Percentiles rank a stretch among this genome's conserved stretches.
Evolutionary conservation across 2,888 invertebrate genomes (phyloP).

Genomic region (Cacoxenus indagator): DNA sequence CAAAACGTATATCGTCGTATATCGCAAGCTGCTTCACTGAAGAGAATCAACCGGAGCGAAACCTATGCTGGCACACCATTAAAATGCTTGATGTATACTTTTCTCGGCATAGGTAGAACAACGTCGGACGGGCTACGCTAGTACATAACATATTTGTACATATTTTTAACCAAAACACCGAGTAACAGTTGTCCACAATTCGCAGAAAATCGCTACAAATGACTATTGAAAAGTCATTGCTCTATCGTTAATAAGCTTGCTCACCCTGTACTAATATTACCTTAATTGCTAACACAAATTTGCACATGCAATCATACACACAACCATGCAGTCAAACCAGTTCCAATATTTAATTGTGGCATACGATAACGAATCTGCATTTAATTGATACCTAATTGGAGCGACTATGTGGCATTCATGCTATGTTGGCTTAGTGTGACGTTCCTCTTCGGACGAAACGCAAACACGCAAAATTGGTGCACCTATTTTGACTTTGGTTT

Average conservation of each 20-base stretch:
- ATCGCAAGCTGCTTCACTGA: too few relatives aligned
- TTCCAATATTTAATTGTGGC: not conserved
- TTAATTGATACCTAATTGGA: conserved; percentile 9
- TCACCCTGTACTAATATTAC: not conserved
- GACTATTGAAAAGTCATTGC: not conserved
- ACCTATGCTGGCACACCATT: too few relatives aligned
- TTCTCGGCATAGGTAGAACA: too few relatives aligned
- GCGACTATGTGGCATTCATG: conserved; percentile 1
- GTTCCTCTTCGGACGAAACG: not conserved
- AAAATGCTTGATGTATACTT: too few relatives aligned
- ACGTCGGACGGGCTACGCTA: too few relatives aligned
- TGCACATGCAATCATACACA: not conserved
- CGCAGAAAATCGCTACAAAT: not conserved
- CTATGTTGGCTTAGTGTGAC: not conserved
- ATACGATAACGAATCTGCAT: not conserved
- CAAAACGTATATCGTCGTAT: too few relatives aligned
- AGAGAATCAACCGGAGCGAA: too few relatives aligned
- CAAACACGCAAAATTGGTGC: not conserved
- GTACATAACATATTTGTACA: too few relatives aligned
- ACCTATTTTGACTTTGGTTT: not conserved
- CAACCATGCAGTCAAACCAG: not conserved
- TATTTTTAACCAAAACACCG: too few relatives aligned
- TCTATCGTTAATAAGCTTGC: not conserved
- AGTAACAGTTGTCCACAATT: too few relatives aligned
- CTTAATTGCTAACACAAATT: not conserved